Percentiles rank a stretch among this genome's conserved stretches.
phyloP scores from a whole-genome alignment of 2,797 vertebrate species.

The Gymnothorax javanicus region DNA sequence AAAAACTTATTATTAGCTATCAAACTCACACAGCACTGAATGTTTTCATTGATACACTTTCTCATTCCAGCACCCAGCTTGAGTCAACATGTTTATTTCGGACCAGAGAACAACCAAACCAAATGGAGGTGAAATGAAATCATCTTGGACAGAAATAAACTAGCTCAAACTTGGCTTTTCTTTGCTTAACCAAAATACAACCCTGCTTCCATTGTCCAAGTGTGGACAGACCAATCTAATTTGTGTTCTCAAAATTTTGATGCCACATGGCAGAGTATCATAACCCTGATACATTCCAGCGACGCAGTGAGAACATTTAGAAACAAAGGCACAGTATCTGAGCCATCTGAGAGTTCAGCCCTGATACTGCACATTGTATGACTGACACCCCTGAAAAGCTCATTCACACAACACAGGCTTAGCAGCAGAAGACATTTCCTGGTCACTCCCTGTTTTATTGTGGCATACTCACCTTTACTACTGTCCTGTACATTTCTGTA shows the following conservation, averaged over 20 bases:
- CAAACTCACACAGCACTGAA: no score
- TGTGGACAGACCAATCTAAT: background rate
- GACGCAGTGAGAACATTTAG: no score
- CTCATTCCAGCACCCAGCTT: no score
- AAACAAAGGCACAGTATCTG: background rate
- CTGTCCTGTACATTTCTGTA: background rate
- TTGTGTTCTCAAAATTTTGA: no score
- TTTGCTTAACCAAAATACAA: background rate
- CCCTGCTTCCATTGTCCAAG: background rate
- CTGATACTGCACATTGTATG: background rate
- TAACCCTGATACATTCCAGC: no score
- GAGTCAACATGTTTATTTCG: no score
- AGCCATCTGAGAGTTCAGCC: background rate
- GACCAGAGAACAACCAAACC: no score
- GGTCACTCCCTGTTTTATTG: background rate
- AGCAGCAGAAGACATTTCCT: background rate
- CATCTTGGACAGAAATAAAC: background rate
- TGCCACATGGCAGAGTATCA: no score
- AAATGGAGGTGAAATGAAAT: background rate
- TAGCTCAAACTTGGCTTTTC: background rate
- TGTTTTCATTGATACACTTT: no score
- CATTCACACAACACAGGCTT: background rate
- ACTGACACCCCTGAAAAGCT: background rate
- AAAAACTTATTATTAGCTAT: no score
- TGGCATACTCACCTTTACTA: background rate